phyloP scores from a whole-genome alignment of 92 coral and sea anemone genomes.

The Zoanthus solanderi region DNA sequence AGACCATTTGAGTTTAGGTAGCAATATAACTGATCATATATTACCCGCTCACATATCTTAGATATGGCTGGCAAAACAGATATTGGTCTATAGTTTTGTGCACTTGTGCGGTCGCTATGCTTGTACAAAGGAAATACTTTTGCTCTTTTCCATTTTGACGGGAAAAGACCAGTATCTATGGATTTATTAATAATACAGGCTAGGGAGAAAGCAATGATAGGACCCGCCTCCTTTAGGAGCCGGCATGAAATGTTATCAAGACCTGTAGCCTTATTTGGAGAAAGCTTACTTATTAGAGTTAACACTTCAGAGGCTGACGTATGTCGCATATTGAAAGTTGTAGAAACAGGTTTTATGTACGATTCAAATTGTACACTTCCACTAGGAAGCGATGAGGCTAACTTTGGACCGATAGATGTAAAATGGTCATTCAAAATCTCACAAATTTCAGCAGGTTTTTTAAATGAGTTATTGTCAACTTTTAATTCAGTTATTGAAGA shows the following conservation, averaged over 20 bases:
- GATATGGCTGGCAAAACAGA: not conserved
- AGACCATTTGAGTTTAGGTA: not conserved
- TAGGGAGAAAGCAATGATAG: not conserved
- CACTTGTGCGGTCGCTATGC: not conserved
- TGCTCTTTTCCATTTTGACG: not conserved
- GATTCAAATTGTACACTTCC: not conserved
- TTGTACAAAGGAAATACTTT: not conserved
- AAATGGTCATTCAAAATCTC: not conserved
- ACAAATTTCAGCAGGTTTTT: slow-evolving; percentile 6
- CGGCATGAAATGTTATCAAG: not conserved
- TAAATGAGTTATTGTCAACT: not conserved
- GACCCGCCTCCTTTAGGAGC: not conserved
- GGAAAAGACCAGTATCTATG: not conserved
- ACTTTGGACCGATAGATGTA: slow-evolving; percentile 7
- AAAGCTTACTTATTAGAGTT: not conserved
- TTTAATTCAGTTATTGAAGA: not conserved
- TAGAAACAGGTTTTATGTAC: too few species aligned
- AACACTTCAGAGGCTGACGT: not conserved
- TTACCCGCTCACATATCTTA: not conserved
- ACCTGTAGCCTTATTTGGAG: not conserved
- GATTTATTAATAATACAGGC: not conserved
- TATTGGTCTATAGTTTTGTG: not conserved
- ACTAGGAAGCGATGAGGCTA: not conserved
- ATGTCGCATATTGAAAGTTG: not conserved
- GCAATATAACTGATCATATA: not conserved